Conservation (phyloP, 2,113 vertebrate species). For the Notarius quadriscutis region DNA sequence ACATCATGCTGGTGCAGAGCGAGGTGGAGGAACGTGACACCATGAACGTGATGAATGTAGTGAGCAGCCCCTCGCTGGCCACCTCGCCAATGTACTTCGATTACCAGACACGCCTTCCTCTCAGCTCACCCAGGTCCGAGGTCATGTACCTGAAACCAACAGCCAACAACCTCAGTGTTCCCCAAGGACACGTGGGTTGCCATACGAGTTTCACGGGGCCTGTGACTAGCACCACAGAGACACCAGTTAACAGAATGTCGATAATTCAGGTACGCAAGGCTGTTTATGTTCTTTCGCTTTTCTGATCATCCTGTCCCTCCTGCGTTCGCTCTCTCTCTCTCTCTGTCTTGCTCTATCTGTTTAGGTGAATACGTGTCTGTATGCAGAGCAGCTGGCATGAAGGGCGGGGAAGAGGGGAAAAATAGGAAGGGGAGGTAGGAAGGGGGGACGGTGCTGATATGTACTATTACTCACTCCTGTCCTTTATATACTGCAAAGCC, state of each 20-base stretch:
- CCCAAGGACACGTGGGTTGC: slow-evolving; percentile 96
- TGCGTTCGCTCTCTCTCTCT: neutral
- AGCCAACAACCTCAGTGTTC: slow-evolving; percentile 97
- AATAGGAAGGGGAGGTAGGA: slow-evolving; percentile 22
- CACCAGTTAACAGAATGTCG: slow-evolving; percentile 97
- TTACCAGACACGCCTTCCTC: slow-evolving; percentile 98
- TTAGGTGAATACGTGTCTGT: slow-evolving; percentile 38
- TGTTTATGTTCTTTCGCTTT: slow-evolving; percentile 62
- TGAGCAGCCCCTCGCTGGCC: slow-evolving; percentile 98
- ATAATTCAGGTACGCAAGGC: slow-evolving; percentile 97
- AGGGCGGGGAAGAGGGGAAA: slow-evolving; percentile 20
- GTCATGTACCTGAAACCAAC: slow-evolving; percentile 99
- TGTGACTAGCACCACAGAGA: slow-evolving; percentile 92
- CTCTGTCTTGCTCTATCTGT: neutral
- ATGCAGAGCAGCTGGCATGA: slow-evolving; percentile 14
- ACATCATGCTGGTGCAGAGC: slow-evolving; percentile 99
- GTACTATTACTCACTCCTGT: slow-evolving; percentile 54
- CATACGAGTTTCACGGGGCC: slow-evolving; percentile 98
- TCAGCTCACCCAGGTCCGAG: slow-evolving; percentile 98
- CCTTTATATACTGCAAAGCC: slow-evolving; percentile 10
- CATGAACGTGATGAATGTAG: slow-evolving; percentile 99
- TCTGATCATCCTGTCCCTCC: neutral
- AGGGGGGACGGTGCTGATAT: slow-evolving; percentile 59
- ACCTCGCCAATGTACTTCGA: slow-evolving; percentile 99
- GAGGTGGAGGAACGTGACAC: slow-evolving; percentile 97